A percentile compares a stretch with the other conserved stretches of the same genome.
These are phyloP conservation scores for Dinoponera quadriceps DNA, from an alignment of 1,140 invertebrate species.

Conservation along the genomic window DNA sequence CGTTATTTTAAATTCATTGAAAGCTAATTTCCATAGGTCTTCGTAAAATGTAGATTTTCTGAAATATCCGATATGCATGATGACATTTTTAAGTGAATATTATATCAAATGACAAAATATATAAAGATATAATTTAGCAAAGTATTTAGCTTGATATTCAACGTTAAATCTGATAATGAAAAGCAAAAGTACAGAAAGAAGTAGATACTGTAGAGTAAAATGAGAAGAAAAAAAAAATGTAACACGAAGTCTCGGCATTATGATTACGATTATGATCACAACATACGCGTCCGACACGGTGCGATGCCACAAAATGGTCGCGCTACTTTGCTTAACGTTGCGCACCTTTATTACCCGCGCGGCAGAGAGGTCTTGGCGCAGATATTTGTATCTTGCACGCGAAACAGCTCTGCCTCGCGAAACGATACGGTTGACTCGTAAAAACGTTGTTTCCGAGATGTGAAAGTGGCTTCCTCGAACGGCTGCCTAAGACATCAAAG, in stretches of 20 bases:
- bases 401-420: background rate
- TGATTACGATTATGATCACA: background rate
- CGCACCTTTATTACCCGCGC: background rate
- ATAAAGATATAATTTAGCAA: too few relatives aligned
- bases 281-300: background rate
- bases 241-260: background rate
- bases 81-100: too few relatives aligned
- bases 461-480: background rate
- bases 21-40: too few relatives aligned
- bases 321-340: background rate
- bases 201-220: background rate
- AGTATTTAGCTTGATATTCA: too few relatives aligned
- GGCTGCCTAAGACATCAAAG: background rate
- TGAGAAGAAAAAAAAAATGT: background rate
- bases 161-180: background rate
- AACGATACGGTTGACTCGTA: background rate
- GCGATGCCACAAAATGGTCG: background rate
- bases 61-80: too few relatives aligned
- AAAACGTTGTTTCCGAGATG: background rate
- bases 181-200: background rate
- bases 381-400: background rate
- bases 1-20: too few relatives aligned
- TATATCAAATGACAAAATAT: too few relatives aligned
- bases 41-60: too few relatives aligned
- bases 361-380: background rate